Evolutionary conservation across 2,797 vertebrate species (phyloP), one percentile per base, ranked within the genome.

Genomic region (Clarias pachynema): DNA sequence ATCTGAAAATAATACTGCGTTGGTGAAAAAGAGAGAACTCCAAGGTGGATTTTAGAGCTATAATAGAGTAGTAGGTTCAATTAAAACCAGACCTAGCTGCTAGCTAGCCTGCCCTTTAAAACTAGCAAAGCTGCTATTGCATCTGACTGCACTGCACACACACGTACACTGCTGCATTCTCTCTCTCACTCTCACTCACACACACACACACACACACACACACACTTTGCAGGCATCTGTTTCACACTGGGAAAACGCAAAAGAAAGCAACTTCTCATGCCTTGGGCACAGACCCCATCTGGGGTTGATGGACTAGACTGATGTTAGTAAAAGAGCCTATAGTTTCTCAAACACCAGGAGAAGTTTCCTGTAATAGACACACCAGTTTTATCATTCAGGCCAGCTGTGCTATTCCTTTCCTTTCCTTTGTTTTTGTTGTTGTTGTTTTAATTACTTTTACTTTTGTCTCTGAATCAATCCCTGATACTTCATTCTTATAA

Each of bases 241-340:
- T 75, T 83, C n/a, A 84, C 29, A 75, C 79, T 77, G 57, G 81
- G 62, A 84, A 49, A 79, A 60, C 22, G 37, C n/a, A 20, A 79
- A 24, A 53, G 62, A 79, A 85, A 78, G 59, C 68, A 75, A 57
- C 81, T 85, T 84, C 49, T 84, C 70, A 53, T 79, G 84, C 85
- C 74, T 65, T 10, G 80, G 84, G 79, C 84, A 73, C 34, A 26
- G 56, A 84, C 22, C 63, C 77, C 86, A 79, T 87, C 82, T 88
- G 83, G 77, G 26, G 53, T 83, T 90, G 80, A 86, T 74, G 68
- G 82, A 74, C 77, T 85, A 68, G 20, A 34, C 59, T 87, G 84
- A 83, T 78, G 63, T 86, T 75, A 75, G 57, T 81, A 62, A 79
- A 75, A 56, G 49, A 68, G 73, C 63, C 68, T 59, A n/a, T 26